Conservation (phyloP, 2,888 invertebrate genomes). For the Andrena minutula region DNA sequence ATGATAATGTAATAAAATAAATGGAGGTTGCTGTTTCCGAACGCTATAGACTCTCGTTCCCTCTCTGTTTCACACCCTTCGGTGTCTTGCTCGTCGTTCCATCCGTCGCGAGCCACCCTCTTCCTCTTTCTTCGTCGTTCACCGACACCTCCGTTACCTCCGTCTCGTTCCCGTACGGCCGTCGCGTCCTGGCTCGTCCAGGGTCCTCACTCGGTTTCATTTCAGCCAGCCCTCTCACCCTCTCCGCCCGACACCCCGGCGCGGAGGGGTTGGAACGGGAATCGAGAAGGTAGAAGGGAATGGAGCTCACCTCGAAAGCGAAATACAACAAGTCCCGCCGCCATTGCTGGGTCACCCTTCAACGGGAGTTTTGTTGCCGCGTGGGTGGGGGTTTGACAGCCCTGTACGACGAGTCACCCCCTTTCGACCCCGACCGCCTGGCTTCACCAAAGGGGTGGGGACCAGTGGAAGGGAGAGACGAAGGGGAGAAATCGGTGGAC, state of each 20-base stretch:
- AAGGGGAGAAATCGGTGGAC: constrained; percentile 12
- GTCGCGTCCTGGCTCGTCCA: constrained; percentile 19
- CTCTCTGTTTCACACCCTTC: constrained; percentile 48
- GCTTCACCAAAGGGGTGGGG: constrained; percentile 38
- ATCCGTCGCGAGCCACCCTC: constrained; percentile 30
- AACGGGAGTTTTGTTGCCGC: constrained; percentile 80
- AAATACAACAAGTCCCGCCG: constrained; percentile 85
- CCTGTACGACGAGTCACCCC: constrained; percentile 67
- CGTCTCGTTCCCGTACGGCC: constrained; percentile 25
- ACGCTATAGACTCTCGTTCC: constrained; percentile 72
- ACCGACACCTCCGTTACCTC: constrained; percentile 37
- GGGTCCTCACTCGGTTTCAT: constrained; percentile 47
- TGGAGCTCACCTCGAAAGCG: constrained; percentile 82
- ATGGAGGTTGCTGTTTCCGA: constrained; percentile 80
- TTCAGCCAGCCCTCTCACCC: constrained; percentile 50
- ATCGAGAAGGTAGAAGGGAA: constrained; percentile 68
- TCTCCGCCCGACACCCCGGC: constrained; percentile 24
- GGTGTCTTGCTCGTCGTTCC: constrained; percentile 30
- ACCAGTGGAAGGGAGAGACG: constrained; percentile 3
- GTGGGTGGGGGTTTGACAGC: constrained; percentile 67
- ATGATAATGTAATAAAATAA: constrained; percentile 85
- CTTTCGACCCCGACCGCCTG: constrained; percentile 55
- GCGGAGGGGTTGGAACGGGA: constrained; percentile 61
- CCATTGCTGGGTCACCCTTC: constrained; percentile 84
- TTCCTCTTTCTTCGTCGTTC: constrained; percentile 25